Evolutionary conservation across 2,113 vertebrate species (phyloP).

Genomic region (Sprattus sprattus): DNA sequence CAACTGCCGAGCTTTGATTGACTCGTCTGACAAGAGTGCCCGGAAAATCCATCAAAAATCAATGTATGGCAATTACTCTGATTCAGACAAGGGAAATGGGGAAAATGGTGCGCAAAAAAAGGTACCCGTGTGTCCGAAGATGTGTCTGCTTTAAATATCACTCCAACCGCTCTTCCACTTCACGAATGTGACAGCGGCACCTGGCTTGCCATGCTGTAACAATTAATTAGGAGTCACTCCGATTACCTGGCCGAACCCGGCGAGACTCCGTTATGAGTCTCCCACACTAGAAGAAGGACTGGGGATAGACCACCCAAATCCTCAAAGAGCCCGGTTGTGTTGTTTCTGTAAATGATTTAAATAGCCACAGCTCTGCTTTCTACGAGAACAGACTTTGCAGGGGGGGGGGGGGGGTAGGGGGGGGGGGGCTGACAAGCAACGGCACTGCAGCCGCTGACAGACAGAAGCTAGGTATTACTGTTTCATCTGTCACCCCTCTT

Average conservation of each 20-base stretch:
- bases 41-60: slow-evolving; percentile 54
- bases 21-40: slow-evolving; percentile 39
- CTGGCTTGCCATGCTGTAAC: slow-evolving; percentile 51
- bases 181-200: slow-evolving; percentile 14
- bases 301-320: slow-evolving; percentile 53
- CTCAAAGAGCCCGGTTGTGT: slow-evolving; percentile 27
- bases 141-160: slow-evolving; percentile 48
- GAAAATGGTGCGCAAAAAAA: slow-evolving; percentile 50
- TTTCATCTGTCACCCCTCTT: slow-evolving; percentile 30
- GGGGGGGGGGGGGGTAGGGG: background rate
- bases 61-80: slow-evolving; percentile 46
- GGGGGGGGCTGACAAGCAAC: background rate
- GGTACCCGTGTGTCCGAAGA: slow-evolving; percentile 25
- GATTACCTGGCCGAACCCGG: slow-evolving; percentile 47
- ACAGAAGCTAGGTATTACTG: slow-evolving; percentile 32
- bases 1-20: slow-evolving; percentile 32
- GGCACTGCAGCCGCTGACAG: slow-evolving; percentile 40
- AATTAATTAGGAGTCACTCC: slow-evolving; percentile 60
- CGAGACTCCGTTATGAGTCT: slow-evolving; percentile 44
- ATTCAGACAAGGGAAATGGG: slow-evolving; percentile 51
- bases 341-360: slow-evolving; percentile 34
- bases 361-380: slow-evolving; percentile 26
- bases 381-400: slow-evolving; percentile 10
- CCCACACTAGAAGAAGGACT: slow-evolving; percentile 16
- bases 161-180: slow-evolving; percentile 35